These are phyloP conservation scores for Apaloderma vittatum DNA, from an alignment of 2,113 vertebrate species.

Conservation along the genomic window DNA sequence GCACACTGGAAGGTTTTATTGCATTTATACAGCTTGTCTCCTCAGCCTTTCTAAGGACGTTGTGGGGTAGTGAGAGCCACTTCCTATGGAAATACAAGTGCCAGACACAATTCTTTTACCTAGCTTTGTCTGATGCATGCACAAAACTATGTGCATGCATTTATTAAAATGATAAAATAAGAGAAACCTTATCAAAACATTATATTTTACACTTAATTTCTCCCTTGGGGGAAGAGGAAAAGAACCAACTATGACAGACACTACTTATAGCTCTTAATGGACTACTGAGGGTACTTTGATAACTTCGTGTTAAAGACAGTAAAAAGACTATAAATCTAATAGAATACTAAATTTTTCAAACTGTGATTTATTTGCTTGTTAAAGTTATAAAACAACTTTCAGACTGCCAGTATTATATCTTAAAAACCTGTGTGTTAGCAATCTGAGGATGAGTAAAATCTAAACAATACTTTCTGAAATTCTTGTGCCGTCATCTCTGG, in stretches of 20 bases:
- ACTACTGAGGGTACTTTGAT: neutral
- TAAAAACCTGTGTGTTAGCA: neutral
- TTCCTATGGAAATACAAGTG: neutral
- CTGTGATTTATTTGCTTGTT: neutral
- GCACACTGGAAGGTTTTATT: neutral
- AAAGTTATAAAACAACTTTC: neutral
- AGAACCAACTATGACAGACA: neutral
- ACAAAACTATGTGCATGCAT: neutral
- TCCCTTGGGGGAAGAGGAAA: neutral
- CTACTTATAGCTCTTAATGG: neutral
- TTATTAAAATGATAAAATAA: neutral
- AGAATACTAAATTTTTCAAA: neutral
- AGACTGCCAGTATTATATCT: neutral
- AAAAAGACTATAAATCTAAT: neutral
- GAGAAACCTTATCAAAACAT: neutral
- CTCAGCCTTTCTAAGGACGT: neutral
- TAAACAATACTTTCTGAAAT: conserved; percentile 33
- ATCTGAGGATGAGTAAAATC: neutral
- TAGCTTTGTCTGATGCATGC: neutral
- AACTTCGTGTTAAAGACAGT: neutral
- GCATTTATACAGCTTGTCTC: neutral
- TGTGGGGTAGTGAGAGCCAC: neutral
- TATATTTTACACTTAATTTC: neutral
- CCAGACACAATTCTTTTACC: neutral
- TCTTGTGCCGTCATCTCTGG: neutral